These are phyloP conservation scores for Cheirogaleus major DNA, from an alignment of 2,797 vertebrate species.

Conservation along the genomic window DNA sequence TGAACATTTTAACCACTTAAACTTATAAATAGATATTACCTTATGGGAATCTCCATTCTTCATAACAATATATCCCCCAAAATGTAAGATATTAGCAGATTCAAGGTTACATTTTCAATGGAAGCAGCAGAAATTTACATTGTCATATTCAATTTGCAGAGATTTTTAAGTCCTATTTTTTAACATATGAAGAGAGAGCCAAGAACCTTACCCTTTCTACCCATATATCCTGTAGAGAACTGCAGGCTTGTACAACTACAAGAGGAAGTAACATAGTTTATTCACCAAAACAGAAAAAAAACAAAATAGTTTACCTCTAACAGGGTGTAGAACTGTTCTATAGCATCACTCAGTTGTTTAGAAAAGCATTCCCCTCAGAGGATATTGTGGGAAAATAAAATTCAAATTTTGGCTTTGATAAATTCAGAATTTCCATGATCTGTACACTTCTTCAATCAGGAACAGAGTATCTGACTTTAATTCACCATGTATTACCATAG, in stretches of 20 bases:
- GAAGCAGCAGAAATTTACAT: slow-evolving; percentile 48
- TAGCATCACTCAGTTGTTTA: slow-evolving; percentile 62
- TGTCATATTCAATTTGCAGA: slow-evolving; percentile 43
- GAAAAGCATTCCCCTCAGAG: slow-evolving; percentile 46
- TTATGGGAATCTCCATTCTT: slow-evolving; percentile 64
- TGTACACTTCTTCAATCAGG: slow-evolving; percentile 60
- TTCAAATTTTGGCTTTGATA: slow-evolving; percentile 66
- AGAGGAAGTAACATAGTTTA: slow-evolving; percentile 69
- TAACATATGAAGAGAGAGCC: slow-evolving; percentile 50
- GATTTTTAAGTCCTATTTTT: slow-evolving; percentile 53
- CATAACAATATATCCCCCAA: slow-evolving; percentile 23
- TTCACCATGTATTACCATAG: slow-evolving; percentile 44
- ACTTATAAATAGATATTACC: slow-evolving; percentile 71
- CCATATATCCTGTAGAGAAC: slow-evolving; percentile 64
- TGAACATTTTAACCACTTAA: slow-evolving; percentile 60
- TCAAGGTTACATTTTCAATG: slow-evolving; percentile 14
- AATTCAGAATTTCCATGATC: slow-evolving; percentile 74
- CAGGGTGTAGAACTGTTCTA: slow-evolving; percentile 44
- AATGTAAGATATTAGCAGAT: slow-evolving; percentile 45
- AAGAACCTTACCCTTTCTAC: slow-evolving; percentile 65
- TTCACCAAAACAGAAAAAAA: slow-evolving; percentile 66
- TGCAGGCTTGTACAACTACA: slow-evolving; percentile 48
- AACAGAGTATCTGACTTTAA: slow-evolving; percentile 62
- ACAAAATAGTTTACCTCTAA: slow-evolving; percentile 61
- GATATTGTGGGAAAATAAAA: slow-evolving; percentile 61